Evolutionary conservation across 1,140 invertebrate species (phyloP).

Genomic region (Diploscapter pachys): DNA sequence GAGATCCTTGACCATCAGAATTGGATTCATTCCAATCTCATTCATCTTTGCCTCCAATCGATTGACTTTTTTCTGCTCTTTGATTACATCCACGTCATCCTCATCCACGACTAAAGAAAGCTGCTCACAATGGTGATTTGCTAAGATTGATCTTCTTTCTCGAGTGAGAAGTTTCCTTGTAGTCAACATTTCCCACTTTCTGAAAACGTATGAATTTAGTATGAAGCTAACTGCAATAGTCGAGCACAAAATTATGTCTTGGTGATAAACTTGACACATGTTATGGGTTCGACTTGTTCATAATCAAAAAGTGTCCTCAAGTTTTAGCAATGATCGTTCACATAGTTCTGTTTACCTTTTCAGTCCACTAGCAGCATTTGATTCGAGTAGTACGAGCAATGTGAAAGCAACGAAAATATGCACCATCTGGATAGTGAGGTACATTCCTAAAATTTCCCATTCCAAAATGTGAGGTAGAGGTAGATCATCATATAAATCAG

Average conservation of each 20-base stretch:
- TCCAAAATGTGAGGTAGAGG: slow-evolving; percentile 43
- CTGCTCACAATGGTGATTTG: no score
- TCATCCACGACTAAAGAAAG: background rate
- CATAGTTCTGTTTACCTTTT: no score
- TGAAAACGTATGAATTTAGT: no score
- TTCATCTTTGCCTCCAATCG: slow-evolving; percentile 17
- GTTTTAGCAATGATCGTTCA: no score
- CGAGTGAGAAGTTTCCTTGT: no score
- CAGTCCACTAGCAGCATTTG: slow-evolving; percentile 60
- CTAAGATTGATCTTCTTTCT: no score
- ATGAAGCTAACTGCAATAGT: no score
- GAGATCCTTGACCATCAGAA: slow-evolving; percentile 45
- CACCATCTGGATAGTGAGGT: slow-evolving; percentile 45
- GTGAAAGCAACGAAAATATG: background rate
- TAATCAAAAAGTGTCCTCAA: background rate
- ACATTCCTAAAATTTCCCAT: background rate
- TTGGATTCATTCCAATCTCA: slow-evolving; percentile 29
- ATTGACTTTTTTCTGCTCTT: slow-evolving; percentile 38
- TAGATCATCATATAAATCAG: slow-evolving; percentile 32
- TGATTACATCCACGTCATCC: slow-evolving; percentile 35
- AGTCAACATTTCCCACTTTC: no score
- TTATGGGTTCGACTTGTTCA: background rate
- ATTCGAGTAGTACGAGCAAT: slow-evolving; percentile 53
- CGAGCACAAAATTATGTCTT: no score
- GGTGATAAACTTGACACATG: no score